These are phyloP conservation scores for Xylota sylvarum DNA, from an alignment of 2,888 invertebrate genomes.

Conservation along the genomic window DNA sequence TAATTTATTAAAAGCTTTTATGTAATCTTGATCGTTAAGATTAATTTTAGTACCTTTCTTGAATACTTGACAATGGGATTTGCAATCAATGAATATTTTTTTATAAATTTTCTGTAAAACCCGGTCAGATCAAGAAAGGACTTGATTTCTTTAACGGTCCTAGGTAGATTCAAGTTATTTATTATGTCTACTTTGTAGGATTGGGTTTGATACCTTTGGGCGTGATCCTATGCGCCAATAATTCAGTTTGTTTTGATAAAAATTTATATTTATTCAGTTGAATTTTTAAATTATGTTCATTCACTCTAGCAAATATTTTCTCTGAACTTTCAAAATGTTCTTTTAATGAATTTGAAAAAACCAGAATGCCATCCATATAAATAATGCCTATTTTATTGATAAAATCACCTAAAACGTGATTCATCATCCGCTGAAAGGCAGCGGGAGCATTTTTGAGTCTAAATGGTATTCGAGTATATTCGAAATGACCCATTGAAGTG, in stretches of 20 bases:
- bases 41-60: constrained; percentile 14
- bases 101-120: no score
- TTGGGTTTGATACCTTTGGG: constrained; percentile 78
- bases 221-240: constrained; percentile 76
- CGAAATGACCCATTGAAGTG: constrained; percentile 28
- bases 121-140: no score
- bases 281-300: no score
- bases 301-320: no score
- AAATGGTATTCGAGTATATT: constrained; percentile 18
- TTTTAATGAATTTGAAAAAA: no score
- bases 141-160: no score
- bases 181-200: constrained; percentile 75
- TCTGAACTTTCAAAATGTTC: no score
- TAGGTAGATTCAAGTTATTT: constrained; percentile 42
- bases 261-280: constrained; percentile 66
- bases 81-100: no score
- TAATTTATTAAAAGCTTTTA: constrained; percentile 57
- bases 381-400: constrained; percentile 36
- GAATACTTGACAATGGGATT: no score
- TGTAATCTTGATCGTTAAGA: constrained; percentile 42
- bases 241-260: constrained; percentile 75
- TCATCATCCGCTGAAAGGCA: constrained; percentile 40
- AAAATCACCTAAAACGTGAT: not conserved
- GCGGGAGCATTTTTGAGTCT: constrained; percentile 3
- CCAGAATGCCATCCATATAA: constrained; percentile 48